Evolutionary conservation across 37 sponge, comb jelly and placozoan species (phyloP).

Genomic region (Axinella damicornis): DNA sequence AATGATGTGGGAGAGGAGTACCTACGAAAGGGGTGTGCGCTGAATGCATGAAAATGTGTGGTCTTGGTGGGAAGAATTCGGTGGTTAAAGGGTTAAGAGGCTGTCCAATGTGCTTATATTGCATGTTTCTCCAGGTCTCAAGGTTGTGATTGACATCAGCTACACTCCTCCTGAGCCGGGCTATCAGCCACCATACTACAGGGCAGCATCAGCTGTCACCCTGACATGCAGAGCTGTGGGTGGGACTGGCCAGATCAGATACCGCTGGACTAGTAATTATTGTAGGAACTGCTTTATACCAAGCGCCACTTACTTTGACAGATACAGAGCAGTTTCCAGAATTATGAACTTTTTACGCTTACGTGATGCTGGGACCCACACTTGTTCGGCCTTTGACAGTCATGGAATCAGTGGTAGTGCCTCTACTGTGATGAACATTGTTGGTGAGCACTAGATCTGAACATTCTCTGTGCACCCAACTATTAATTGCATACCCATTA

Average conservation of each 20-base stretch:
- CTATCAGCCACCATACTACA: constrained; percentile 18
- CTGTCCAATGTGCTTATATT: too few species aligned
- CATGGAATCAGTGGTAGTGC: constrained; percentile 1
- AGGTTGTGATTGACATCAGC: neutral
- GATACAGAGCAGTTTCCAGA: neutral
- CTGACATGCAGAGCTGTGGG: constrained; percentile 16
- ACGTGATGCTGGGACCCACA: constrained; percentile 17
- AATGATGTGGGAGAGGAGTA: too few species aligned
- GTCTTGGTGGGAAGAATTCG: too few species aligned
- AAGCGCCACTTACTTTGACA: neutral
- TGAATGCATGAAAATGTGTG: too few species aligned
- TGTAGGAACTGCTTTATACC: constrained; percentile 2
- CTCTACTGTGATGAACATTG: constrained; percentile 3
- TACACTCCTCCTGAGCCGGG: constrained; percentile 16
- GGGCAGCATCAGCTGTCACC: constrained; percentile 9
- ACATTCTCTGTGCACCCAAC: too few species aligned
- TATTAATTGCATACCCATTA: too few species aligned
- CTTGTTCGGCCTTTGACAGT: constrained; percentile 8
- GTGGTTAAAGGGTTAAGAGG: too few species aligned
- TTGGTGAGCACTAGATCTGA: constrained; percentile 25
- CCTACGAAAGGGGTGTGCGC: too few species aligned
- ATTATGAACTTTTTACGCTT: neutral
- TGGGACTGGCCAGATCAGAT: neutral
- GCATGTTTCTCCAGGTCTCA: neutral
- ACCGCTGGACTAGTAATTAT: constrained; percentile 12